Percentiles rank a stretch among this genome's conserved stretches.
These are phyloP conservation scores for Aleiodes sp. DNA, from an alignment of 1,140 invertebrate species.

Conservation along the genomic window DNA sequence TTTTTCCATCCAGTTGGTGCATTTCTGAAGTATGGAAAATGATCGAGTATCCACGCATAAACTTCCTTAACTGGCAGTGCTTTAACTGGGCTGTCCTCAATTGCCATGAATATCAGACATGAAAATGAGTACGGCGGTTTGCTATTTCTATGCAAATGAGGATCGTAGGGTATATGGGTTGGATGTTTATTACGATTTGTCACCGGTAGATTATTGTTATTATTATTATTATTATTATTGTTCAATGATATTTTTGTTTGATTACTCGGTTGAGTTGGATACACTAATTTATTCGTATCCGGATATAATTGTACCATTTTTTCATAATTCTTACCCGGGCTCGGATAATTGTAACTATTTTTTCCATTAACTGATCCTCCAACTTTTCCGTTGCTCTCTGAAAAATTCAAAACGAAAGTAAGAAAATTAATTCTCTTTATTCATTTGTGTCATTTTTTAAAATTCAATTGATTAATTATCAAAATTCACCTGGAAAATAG, in stretches of 20 bases:
- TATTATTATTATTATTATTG: slow-evolving; percentile 12
- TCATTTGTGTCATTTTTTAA: too few species aligned
- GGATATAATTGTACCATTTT: slow-evolving; percentile 48
- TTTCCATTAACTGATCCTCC: slow-evolving; percentile 35
- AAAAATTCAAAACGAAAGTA: slow-evolving; percentile 12
- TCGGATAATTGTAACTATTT: slow-evolving; percentile 44
- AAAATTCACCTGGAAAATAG: slow-evolving; percentile 59
- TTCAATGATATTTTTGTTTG: slow-evolving; percentile 62
- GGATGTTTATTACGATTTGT: slow-evolving; percentile 73
- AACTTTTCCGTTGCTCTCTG: slow-evolving; percentile 54
- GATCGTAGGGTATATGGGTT: slow-evolving; percentile 79
- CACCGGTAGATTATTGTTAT: slow-evolving; percentile 59
- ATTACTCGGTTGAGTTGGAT: slow-evolving; percentile 55
- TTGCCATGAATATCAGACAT: slow-evolving; percentile 97
- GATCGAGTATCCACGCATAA: slow-evolving; percentile 96
- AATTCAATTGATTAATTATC: too few species aligned
- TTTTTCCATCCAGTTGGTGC: slow-evolving; percentile 98
- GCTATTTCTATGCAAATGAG: slow-evolving; percentile 81
- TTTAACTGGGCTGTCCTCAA: slow-evolving; percentile 89
- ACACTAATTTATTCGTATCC: slow-evolving; percentile 47
- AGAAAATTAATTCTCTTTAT: not conserved
- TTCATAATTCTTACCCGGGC: slow-evolving; percentile 42
- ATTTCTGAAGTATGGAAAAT: slow-evolving; percentile 96
- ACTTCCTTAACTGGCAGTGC: slow-evolving; percentile 96
- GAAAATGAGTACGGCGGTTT: slow-evolving; percentile 96